Percentiles rank a stretch among this genome's conserved stretches.
Evolutionary conservation across 2,797 vertebrate species (phyloP).

Genomic region (Aplochiton taeniatus): DNA sequence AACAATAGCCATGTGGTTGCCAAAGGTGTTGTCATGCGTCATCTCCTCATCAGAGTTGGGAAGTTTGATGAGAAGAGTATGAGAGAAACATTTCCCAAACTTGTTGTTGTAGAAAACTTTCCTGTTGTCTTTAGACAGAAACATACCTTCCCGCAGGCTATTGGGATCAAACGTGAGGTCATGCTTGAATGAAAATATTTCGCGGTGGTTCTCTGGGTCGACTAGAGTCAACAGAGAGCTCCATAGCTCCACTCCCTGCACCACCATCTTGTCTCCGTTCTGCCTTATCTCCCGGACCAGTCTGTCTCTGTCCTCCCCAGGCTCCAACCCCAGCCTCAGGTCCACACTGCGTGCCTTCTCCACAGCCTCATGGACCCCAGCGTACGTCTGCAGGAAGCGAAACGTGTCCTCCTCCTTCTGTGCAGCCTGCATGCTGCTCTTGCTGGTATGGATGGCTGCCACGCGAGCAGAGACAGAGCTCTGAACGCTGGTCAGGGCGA

Average conservation of each 20-base stretch:
- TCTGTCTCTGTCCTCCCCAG: conserved; percentile 35
- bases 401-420: conserved; percentile 55
- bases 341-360: conserved; percentile 57
- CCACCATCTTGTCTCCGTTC: conserved; percentile 30
- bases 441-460: conserved; percentile 45
- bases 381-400: conserved; percentile 65
- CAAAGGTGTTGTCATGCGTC: no score
- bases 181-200: no score
- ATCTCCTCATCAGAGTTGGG: no score
- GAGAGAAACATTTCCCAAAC: no score
- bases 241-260: conserved; percentile 32
- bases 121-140: no score
- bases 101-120: no score
- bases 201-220: conserved; percentile 52
- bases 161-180: no score
- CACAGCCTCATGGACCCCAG: conserved; percentile 57
- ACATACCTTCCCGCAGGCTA: no score
- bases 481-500: conserved; percentile 46
- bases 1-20: no score
- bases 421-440: conserved; percentile 49
- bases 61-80: neutral
- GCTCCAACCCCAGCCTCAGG: conserved; percentile 55
- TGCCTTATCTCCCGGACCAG: conserved; percentile 46
- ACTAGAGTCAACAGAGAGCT: conserved; percentile 50
- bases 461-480: conserved; percentile 60